Percentiles rank a stretch among this genome's conserved stretches.
Conservation (phyloP, 2,888 invertebrate species). For the Oegoconia quadripuncta region DNA sequence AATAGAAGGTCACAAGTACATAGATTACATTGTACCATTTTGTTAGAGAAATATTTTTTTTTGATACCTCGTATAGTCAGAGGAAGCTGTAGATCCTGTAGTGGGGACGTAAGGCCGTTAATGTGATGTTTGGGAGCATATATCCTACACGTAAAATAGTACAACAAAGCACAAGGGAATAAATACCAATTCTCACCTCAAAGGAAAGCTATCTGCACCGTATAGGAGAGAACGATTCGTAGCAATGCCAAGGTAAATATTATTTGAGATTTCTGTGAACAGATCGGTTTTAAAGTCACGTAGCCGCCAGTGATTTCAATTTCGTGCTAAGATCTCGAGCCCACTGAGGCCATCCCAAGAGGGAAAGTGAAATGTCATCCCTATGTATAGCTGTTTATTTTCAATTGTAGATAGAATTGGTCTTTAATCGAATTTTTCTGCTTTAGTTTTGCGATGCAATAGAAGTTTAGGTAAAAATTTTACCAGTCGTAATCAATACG, state of each 20-base stretch:
- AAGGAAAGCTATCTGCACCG: conserved; percentile 47
- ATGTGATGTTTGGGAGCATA: no score
- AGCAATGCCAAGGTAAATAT: conserved; percentile 57
- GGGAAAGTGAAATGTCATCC: conserved; percentile 33
- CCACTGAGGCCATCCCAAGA: conserved; percentile 37
- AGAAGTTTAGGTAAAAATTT: no score
- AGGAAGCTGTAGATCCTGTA: no score
- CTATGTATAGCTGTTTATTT: conserved; percentile 2
- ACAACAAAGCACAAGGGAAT: conserved; percentile 46
- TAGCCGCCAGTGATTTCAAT: conserved; percentile 65
- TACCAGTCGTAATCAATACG: no score
- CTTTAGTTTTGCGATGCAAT: no score
- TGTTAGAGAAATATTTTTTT: no score
- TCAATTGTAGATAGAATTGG: conserved; percentile 6
- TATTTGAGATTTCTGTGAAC: conserved; percentile 57
- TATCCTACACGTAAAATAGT: not conserved
- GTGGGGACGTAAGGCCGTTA: no score
- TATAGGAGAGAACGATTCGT: conserved; percentile 43
- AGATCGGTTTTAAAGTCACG: conserved; percentile 63
- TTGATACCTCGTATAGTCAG: no score
- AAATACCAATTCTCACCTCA: conserved; percentile 61
- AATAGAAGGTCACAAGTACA: no score
- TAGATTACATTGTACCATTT: no score
- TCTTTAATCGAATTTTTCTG: no score
- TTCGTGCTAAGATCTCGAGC: conserved; percentile 48